Evolutionary conservation across 2,113 vertebrate species (phyloP).

Genomic region (Hemichromis elongatus): DNA sequence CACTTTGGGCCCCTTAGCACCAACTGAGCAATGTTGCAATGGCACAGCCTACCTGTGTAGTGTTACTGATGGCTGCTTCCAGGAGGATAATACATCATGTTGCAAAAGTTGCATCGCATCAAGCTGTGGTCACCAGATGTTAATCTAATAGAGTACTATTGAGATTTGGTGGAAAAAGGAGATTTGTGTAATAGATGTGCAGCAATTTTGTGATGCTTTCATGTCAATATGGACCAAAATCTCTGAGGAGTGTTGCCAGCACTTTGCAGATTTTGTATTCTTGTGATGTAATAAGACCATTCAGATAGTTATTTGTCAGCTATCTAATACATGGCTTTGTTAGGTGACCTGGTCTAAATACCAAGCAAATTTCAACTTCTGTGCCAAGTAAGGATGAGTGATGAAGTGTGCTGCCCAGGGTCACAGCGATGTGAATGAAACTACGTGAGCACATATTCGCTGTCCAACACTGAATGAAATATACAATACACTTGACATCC

Average conservation of each 20-base stretch:
- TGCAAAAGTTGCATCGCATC: background rate
- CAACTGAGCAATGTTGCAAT: background rate
- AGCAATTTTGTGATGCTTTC: background rate
- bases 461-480: constrained; percentile 3
- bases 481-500: background rate
- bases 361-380: constrained; percentile 8
- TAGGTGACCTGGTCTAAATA: constrained; percentile 21
- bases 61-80: background rate
- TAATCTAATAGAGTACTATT: background rate
- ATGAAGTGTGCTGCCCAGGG: background rate
- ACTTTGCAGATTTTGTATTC: background rate
- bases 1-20: background rate
- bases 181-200: background rate
- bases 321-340: background rate
- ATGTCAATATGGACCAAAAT: background rate
- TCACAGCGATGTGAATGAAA: constrained; percentile 1
- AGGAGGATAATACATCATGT: background rate
- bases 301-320: background rate
- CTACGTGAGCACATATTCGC: background rate
- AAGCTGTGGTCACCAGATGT: background rate
- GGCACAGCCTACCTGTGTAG: background rate
- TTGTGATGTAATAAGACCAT: background rate
- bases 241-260: background rate
- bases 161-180: background rate
- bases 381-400: constrained; percentile 17